Percentiles rank a stretch among this genome's conserved stretches.
Evolutionary conservation across 2,113 vertebrate species (phyloP).

Genomic region (Meleagris gallopavo): DNA sequence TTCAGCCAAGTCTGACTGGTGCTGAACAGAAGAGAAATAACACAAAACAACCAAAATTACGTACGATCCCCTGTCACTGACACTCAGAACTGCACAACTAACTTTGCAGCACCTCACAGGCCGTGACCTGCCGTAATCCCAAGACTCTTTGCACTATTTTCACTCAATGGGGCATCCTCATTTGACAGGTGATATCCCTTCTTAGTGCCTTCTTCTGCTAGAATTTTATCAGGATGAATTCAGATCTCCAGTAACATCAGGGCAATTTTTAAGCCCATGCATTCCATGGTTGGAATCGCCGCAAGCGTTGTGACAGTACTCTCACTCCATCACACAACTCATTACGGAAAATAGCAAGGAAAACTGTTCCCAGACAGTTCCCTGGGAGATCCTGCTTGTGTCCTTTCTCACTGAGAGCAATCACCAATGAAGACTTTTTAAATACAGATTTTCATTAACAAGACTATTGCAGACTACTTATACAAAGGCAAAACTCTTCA

Average conservation of each 20-base stretch:
- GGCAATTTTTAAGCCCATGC: background rate
- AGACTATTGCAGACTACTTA: background rate
- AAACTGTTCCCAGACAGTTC: background rate
- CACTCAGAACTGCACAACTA: background rate
- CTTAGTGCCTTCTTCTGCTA: background rate
- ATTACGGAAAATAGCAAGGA: background rate
- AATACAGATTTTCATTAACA: background rate
- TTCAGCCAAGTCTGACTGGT: background rate
- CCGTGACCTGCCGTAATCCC: fast-evolving
- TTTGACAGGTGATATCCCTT: fast-evolving
- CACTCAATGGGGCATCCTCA: background rate
- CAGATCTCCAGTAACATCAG: background rate
- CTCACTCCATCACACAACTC: background rate
- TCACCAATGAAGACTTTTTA: background rate
- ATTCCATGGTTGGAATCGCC: background rate
- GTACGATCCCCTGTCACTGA: background rate
- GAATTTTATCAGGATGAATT: background rate
- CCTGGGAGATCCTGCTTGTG: background rate
- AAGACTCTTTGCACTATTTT: background rate
- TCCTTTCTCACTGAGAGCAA: background rate
- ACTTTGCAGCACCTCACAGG: background rate
- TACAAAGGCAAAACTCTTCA: background rate
- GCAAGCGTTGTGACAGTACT: background rate
- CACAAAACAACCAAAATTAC: background rate
- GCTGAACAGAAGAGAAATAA: background rate